Conservation (phyloP, 2,888 invertebrate genomes). For the Steinernema scapterisci region DNA sequence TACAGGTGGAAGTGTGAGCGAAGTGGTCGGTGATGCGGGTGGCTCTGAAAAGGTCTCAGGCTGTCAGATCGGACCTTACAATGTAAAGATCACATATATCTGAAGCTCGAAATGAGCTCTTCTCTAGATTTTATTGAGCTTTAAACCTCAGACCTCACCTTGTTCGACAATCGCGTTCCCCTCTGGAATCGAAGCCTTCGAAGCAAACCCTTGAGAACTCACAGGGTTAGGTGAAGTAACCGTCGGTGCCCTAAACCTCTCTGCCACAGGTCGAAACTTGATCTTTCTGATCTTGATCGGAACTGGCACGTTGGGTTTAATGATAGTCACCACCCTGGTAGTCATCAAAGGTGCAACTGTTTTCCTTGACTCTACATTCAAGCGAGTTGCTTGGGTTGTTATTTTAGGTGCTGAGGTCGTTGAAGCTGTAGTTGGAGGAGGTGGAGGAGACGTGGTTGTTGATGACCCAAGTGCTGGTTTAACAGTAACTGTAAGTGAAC, state of each 20-base stretch:
- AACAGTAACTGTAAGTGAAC: neutral
- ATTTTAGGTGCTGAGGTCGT: neutral
- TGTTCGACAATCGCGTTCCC: too few relatives aligned
- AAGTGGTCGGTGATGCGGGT: too few relatives aligned
- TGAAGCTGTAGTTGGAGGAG: too few relatives aligned
- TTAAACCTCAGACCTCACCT: too few relatives aligned
- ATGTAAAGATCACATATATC: too few relatives aligned
- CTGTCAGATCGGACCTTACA: too few relatives aligned
- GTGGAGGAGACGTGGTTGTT: too few relatives aligned
- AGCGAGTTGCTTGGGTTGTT: neutral
- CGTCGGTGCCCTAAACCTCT: neutral
- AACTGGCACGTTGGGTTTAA: conserved; percentile 10
- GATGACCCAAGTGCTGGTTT: neutral
- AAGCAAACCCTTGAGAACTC: neutral
- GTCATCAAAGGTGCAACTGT: neutral
- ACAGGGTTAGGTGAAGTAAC: neutral
- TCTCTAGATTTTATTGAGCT: too few relatives aligned
- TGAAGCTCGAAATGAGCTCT: too few relatives aligned
- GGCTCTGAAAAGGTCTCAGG: too few relatives aligned
- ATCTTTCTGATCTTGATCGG: conserved; percentile 10
- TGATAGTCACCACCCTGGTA: neutral
- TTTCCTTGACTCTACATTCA: neutral
- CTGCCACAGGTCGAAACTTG: conserved; percentile 14
- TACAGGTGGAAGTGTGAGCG: too few relatives aligned
- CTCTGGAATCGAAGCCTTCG: too few relatives aligned